These are phyloP conservation scores for Semicossyphus pulcher DNA, from an alignment of 2,113 vertebrate genomes.

Conservation along the genomic window DNA sequence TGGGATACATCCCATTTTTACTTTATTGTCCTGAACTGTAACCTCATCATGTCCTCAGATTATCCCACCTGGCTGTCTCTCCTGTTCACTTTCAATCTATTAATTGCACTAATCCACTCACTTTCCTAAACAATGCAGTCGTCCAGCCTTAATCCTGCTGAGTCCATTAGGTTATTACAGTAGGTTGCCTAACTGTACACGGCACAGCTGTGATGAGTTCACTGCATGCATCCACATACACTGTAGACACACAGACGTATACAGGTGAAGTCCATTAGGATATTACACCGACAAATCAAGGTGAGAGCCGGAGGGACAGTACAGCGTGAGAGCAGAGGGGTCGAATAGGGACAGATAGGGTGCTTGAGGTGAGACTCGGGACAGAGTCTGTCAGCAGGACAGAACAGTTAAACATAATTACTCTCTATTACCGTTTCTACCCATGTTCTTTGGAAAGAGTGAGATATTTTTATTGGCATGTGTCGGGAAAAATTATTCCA, in stretches of 20 bases:
- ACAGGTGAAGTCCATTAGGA: conserved; percentile 50
- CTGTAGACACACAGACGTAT: neutral
- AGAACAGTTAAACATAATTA: too few species aligned
- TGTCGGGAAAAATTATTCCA: too few species aligned
- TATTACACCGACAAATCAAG: conserved; percentile 39
- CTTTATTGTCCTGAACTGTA: conserved; percentile 13
- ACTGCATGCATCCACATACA: conserved; percentile 4
- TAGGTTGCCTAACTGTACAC: conserved; percentile 5
- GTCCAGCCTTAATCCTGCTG: conserved; percentile 41
- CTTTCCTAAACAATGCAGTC: conserved; percentile 24
- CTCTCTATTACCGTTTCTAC: too few species aligned
- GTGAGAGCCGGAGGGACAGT: neutral
- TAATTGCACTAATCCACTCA: conserved; percentile 61
- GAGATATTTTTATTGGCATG: too few species aligned
- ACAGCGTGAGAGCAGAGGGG: neutral
- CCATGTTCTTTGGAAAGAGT: too few species aligned
- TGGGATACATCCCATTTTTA: neutral
- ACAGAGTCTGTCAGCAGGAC: neutral
- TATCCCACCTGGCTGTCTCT: conserved; percentile 21
- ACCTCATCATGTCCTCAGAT: conserved; percentile 12
- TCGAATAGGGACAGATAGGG: neutral
- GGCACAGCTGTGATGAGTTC: neutral
- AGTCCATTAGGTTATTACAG: conserved; percentile 57
- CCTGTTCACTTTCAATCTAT: conserved; percentile 43
- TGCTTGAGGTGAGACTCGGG: neutral